Conservation (phyloP, 2,888 invertebrate species). For the Nomada hirtipes region DNA sequence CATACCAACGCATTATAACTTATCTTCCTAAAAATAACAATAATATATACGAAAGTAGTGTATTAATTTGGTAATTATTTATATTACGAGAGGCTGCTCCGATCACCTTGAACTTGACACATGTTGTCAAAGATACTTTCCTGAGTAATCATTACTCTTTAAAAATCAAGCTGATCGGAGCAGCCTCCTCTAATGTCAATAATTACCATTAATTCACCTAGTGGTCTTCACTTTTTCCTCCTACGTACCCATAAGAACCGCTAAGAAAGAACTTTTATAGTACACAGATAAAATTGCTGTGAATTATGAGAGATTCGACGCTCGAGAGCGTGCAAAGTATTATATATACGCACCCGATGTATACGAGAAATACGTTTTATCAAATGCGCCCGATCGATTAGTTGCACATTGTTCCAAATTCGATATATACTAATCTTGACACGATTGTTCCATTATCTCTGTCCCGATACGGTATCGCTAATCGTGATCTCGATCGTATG, state of each 20-base stretch:
- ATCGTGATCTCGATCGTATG: slow-evolving; percentile 9
- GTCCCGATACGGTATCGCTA: slow-evolving; percentile 55
- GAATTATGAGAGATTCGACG: not conserved
- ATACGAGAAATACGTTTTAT: slow-evolving; percentile 49
- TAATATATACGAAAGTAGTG: no score
- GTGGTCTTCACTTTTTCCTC: not conserved
- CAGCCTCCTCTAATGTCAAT: no score
- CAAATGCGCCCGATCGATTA: slow-evolving; percentile 21
- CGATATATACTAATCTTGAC: slow-evolving; percentile 51
- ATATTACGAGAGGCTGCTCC: no score
- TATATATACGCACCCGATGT: not conserved
- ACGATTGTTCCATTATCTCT: slow-evolving; percentile 62
- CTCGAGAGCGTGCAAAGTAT: not conserved
- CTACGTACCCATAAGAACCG: not conserved
- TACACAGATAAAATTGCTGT: not conserved
- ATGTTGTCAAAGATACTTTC: no score
- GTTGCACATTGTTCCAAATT: slow-evolving; percentile 40
- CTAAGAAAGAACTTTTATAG: slow-evolving; percentile 1
- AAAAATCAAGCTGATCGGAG: no score
- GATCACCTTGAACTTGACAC: no score
- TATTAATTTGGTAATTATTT: no score
- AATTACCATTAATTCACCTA: not conserved
- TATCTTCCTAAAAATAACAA: no score
- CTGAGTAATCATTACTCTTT: no score
- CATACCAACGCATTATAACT: no score